Conservation (phyloP, 1,140 invertebrate species). For the Macrocentrus cingulum region DNA sequence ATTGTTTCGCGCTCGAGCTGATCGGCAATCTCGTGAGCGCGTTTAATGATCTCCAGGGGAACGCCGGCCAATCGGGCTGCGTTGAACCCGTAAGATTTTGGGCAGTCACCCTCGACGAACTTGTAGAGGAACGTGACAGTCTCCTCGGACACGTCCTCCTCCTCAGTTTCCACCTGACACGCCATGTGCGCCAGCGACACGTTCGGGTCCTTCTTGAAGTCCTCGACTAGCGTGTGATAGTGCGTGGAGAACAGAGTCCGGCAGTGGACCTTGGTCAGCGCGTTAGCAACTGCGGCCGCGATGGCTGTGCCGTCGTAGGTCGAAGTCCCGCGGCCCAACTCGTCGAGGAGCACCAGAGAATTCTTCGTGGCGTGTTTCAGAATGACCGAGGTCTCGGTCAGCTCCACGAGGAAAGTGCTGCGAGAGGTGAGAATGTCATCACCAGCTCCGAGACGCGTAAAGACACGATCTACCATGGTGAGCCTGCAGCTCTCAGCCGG, state of each 20-base stretch:
- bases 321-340: conserved; percentile 89
- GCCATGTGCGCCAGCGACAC: conserved; percentile 94
- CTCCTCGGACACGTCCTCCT: conserved; percentile 77
- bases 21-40: conserved; percentile 68
- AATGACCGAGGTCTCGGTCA: conserved; percentile 90
- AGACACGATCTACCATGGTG: conserved; percentile 88
- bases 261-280: conserved; percentile 74
- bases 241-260: conserved; percentile 94
- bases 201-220: conserved; percentile 70
- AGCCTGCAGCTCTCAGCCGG: conserved; percentile 79
- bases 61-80: conserved; percentile 92
- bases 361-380: conserved; percentile 82
- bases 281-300: conserved; percentile 84
- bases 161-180: conserved; percentile 78
- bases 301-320: conserved; percentile 97
- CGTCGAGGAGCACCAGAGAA: conserved; percentile 93
- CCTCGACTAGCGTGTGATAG: conserved; percentile 90
- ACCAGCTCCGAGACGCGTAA: conserved; percentile 90
- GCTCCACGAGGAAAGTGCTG: conserved; percentile 93
- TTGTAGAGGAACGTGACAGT: conserved; percentile 97
- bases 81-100: conserved; percentile 99
- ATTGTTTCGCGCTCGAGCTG: conserved; percentile 66
- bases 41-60: conserved; percentile 67
- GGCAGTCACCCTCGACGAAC: conserved; percentile 86
- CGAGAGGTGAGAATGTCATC: conserved; percentile 92